Evolutionary conservation across 1,140 invertebrate genomes (phyloP).

Genomic region (Brachionus rotundiformis): DNA sequence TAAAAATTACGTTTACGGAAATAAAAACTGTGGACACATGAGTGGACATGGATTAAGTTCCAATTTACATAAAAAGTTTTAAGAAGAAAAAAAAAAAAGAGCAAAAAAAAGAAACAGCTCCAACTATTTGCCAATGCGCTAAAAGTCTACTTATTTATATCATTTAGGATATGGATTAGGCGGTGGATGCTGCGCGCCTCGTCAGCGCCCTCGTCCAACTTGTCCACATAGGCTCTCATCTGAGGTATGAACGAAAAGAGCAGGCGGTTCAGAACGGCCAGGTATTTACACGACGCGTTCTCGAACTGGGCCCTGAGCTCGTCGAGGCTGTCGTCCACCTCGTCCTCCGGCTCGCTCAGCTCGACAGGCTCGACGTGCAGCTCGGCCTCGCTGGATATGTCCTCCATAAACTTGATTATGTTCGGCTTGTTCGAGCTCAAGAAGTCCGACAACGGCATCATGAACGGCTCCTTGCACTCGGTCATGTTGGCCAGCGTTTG

Average conservation of each 20-base stretch:
- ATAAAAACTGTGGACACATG: not conserved
- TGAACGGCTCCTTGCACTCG: constrained; percentile 50
- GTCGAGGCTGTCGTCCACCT: not conserved
- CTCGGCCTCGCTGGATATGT: constrained; percentile 1
- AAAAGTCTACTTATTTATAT: constrained; percentile 17
- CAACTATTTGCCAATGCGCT: no score
- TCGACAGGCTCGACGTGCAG: not conserved
- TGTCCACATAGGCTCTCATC: constrained; percentile 18
- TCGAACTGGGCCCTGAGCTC: constrained; percentile 26
- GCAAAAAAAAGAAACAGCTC: no score
- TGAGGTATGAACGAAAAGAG: constrained; percentile 34
- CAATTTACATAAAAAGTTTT: not conserved
- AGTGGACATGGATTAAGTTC: not conserved
- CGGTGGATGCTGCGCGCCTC: not conserved
- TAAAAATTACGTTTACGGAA: constrained; percentile 39
- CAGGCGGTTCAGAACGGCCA: constrained; percentile 35
- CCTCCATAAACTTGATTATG: constrained; percentile 49
- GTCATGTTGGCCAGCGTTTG: constrained; percentile 50
- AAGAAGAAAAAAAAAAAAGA: not conserved
- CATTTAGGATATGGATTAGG: not conserved
- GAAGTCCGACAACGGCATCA: constrained; percentile 38
- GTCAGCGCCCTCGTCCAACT: not conserved
- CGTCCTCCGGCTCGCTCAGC: not conserved
- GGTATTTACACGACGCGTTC: constrained; percentile 43
- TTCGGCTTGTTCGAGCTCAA: constrained; percentile 41